These are phyloP conservation scores for Mythimna lalbum DNA, from an alignment of 2,888 invertebrate species.

Conservation along the genomic window DNA sequence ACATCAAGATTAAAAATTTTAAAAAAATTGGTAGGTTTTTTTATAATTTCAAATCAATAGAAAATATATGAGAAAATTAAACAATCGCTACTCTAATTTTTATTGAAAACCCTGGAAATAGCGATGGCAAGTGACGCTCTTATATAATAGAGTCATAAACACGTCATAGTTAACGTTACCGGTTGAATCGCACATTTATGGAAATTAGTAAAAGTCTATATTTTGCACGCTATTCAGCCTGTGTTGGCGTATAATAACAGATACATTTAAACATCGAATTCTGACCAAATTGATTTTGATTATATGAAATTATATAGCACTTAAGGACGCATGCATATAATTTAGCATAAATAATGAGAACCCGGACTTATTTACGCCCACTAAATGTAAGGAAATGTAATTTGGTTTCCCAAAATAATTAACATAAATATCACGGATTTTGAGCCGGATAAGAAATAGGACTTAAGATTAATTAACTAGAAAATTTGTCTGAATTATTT, in stretches of 20 bases:
- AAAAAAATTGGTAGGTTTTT: no score
- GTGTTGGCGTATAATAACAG: conserved; percentile 68
- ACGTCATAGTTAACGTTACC: conserved; percentile 69
- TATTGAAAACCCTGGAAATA: conserved; percentile 28
- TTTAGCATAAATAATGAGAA: conserved; percentile 42
- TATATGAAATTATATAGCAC: conserved; percentile 59
- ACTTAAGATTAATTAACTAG: conserved; percentile 25
- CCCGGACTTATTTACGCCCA: conserved; percentile 44
- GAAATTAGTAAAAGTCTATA: conserved; percentile 74
- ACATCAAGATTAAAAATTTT: no score
- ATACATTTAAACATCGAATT: conserved; percentile 37
- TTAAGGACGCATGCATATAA: conserved; percentile 43
- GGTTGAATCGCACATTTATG: conserved; percentile 71
- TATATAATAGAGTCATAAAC: conserved; percentile 69
- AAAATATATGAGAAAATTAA: no score
- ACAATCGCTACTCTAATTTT: neutral
- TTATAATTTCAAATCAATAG: no score
- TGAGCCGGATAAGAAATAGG: conserved; percentile 58
- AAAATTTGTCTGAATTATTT: conserved; percentile 18
- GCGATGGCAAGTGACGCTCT: conserved; percentile 57
- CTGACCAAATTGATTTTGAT: conserved; percentile 57
- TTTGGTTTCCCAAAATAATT: conserved; percentile 42
- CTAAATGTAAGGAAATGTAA: conserved; percentile 28
- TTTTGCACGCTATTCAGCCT: conserved; percentile 56
- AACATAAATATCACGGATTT: conserved; percentile 46